A percentile compares a stretch with the other conserved stretches of the same genome.
Conservation (phyloP, 2,113 vertebrate species). For the Protobothrops flavoviridis region DNA sequence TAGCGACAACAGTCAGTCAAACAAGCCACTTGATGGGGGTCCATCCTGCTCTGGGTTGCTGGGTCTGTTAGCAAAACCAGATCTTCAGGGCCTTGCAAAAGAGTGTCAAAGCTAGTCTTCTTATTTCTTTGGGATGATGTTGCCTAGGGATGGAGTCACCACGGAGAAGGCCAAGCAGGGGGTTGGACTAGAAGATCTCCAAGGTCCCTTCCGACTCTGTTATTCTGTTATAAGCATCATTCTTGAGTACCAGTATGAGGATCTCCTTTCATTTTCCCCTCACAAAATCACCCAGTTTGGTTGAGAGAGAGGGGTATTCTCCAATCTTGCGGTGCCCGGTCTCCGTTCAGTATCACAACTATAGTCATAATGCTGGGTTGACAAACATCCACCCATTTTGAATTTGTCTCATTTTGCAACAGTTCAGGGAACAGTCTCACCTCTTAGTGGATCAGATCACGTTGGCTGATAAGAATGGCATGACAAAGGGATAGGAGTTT, state of each 20-base stretch:
- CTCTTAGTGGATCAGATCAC: neutral
- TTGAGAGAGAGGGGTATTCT: neutral
- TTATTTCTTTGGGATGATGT: too few relatives aligned
- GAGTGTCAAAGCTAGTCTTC: too few relatives aligned
- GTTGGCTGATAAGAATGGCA: rapidly evolving
- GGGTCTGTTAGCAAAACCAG: too few relatives aligned
- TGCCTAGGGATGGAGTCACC: too few relatives aligned
- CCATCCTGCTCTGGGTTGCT: too few relatives aligned
- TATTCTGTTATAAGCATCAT: too few relatives aligned
- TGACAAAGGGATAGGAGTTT: neutral
- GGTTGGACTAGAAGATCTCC: too few relatives aligned
- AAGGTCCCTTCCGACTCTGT: too few relatives aligned
- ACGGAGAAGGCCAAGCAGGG: too few relatives aligned
- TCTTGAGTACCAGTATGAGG: neutral
- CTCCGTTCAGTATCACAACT: neutral
- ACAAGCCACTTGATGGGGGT: too few relatives aligned
- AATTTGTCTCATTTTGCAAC: neutral
- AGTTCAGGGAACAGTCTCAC: neutral
- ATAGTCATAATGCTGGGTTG: neutral
- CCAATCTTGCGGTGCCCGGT: neutral
- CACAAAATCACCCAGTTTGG: neutral
- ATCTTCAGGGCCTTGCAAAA: too few relatives aligned
- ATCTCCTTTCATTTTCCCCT: neutral
- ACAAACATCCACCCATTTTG: neutral
- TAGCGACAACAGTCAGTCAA: too few relatives aligned